Evolutionary conservation across 2,113 vertebrate genomes (phyloP).

Genomic region (Cercocebus atys): DNA sequence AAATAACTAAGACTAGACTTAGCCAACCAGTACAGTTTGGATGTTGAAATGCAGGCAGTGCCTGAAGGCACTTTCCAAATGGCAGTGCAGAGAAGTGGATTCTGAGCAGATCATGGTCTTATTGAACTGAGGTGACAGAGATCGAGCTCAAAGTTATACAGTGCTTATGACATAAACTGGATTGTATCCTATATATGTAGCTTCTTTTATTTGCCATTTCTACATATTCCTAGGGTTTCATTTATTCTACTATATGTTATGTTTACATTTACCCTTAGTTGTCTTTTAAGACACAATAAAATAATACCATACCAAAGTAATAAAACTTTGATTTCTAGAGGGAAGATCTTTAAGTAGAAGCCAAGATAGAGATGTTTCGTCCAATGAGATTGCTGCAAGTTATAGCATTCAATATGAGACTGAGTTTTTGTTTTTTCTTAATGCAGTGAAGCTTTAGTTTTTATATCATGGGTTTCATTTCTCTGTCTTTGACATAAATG

Average conservation of each 20-base stretch:
- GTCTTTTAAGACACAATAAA: not conserved
- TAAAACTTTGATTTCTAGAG: not conserved
- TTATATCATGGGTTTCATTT: not conserved
- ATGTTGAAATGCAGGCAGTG: rapidly evolving
- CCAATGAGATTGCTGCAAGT: not conserved
- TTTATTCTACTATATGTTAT: not conserved
- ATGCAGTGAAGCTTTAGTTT: not conserved
- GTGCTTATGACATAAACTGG: not conserved
- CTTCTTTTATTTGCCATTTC: not conserved
- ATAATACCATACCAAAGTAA: not conserved
- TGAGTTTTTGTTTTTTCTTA: not conserved
- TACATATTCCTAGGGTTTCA: not conserved
- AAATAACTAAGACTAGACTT: not conserved
- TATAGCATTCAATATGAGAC: not conserved
- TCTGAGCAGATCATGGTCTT: not conserved
- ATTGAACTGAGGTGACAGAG: not conserved
- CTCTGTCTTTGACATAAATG: not conserved
- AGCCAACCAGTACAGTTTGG: not conserved
- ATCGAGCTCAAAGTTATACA: not conserved
- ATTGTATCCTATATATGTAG: not conserved
- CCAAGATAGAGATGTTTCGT: not conserved
- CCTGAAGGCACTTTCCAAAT: not conserved
- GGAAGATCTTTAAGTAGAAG: not conserved
- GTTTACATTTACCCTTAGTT: not conserved
- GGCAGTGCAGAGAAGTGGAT: not conserved